phyloP scores from a whole-genome alignment of 1,140 invertebrate species.

The Manduca sexta region DNA sequence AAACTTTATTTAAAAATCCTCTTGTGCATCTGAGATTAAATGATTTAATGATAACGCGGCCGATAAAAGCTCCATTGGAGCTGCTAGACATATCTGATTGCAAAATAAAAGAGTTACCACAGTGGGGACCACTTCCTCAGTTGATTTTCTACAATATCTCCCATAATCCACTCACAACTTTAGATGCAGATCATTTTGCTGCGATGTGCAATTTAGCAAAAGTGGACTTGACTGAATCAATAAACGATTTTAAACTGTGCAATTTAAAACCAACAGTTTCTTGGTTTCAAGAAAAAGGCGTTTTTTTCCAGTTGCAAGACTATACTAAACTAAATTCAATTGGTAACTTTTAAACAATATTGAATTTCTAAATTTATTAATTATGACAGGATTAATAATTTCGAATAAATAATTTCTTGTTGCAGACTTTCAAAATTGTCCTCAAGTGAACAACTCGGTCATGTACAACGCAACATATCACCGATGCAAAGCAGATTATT shows the following conservation, averaged over 20 bases:
- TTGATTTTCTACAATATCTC: constrained; percentile 64
- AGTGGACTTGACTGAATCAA: constrained; percentile 59
- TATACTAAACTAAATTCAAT: constrained; percentile 50
- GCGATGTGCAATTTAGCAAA: constrained; percentile 60
- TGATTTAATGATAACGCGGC: constrained; percentile 59
- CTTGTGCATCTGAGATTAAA: constrained; percentile 58
- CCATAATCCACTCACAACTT: constrained; percentile 44
- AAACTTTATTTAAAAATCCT: constrained; percentile 76
- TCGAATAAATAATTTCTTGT: constrained; percentile 5
- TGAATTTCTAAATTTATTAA: not conserved
- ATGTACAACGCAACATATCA: constrained; percentile 38
- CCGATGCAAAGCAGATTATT: constrained; percentile 35
- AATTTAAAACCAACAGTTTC: constrained; percentile 43
- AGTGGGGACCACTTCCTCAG: constrained; percentile 71
- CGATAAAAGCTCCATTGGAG: constrained; percentile 72
- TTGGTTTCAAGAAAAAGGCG: constrained; percentile 54
- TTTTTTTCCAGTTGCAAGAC: constrained; percentile 53
- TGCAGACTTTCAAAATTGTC: constrained; percentile 54
- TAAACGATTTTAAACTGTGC: constrained; percentile 45
- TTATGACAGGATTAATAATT: not conserved
- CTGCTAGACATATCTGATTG: constrained; percentile 75
- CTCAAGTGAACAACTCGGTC: constrained; percentile 21
- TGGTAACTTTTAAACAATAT: constrained; percentile 33
- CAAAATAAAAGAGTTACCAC: constrained; percentile 66
- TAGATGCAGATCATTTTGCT: constrained; percentile 49